phyloP scores from a whole-genome alignment of 2,113 vertebrate genomes.

The Notarius lentiginosus region DNA sequence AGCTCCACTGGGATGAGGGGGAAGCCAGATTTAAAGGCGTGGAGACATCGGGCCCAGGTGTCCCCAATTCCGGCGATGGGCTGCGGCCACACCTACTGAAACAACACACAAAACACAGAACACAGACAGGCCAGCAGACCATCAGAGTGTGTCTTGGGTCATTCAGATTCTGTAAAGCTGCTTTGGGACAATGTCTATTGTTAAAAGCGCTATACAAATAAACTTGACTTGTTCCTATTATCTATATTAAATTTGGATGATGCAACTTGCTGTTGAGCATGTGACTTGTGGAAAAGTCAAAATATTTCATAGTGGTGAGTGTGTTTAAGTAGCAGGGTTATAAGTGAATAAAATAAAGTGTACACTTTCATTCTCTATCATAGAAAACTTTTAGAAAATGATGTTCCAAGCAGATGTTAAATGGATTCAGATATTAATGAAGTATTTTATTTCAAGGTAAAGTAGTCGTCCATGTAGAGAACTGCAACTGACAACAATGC shows the following conservation, averaged over 20 bases:
- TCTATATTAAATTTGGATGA: not conserved
- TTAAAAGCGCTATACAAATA: no score
- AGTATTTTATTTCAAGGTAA: not conserved
- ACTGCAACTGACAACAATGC: not conserved
- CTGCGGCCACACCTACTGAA: no score
- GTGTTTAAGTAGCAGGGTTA: not conserved
- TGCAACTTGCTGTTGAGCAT: not conserved
- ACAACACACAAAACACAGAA: no score
- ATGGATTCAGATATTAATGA: not conserved
- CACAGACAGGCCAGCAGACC: no score
- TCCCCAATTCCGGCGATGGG: no score
- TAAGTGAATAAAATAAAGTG: not conserved
- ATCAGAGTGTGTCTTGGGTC: no score
- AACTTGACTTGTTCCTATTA: not conserved
- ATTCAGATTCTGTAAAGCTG: no score
- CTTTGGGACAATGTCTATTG: no score
- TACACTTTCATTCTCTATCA: not conserved
- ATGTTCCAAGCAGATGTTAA: not conserved
- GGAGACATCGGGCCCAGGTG: no score
- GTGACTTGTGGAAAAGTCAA: not conserved
- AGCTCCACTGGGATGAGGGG: no score
- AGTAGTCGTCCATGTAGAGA: not conserved
- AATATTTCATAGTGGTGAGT: not conserved
- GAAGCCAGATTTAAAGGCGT: no score
- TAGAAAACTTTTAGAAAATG: not conserved